Percentiles rank a stretch among this genome's conserved stretches.
phyloP scores from a whole-genome alignment of 2,888 invertebrate genomes.

The Silvanus unidentatus region DNA sequence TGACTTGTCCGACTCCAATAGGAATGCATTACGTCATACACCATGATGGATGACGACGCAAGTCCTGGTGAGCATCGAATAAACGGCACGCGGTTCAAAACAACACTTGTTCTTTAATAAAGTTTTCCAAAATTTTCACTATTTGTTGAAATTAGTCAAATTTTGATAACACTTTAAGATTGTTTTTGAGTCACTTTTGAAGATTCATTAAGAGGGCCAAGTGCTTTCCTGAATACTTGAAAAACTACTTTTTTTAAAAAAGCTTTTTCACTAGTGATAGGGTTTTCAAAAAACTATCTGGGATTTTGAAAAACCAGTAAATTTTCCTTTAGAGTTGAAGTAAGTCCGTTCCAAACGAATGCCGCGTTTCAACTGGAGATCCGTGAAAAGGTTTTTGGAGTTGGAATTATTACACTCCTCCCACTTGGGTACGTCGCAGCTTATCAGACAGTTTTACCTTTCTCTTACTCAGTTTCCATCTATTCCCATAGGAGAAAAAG shows the following conservation, averaged over 20 bases:
- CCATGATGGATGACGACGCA: conserved; percentile 55
- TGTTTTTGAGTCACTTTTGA: too few relatives aligned
- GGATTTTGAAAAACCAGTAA: too few relatives aligned
- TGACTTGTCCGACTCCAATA: conserved; percentile 52
- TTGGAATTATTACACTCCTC: conserved; percentile 40
- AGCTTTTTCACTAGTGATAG: too few relatives aligned
- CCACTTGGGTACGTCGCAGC: conserved; percentile 40
- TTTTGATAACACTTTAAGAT: too few relatives aligned
- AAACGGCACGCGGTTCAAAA: conserved; percentile 28
- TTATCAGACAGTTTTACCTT: conserved; percentile 38
- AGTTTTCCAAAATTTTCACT: conserved; percentile 1
- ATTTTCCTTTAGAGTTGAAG: too few relatives aligned
- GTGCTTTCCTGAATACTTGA: too few relatives aligned
- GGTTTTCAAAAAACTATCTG: too few relatives aligned
- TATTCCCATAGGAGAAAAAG: conserved; percentile 33
- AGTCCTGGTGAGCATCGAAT: conserved; percentile 26
- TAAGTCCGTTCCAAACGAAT: conserved; percentile 10
- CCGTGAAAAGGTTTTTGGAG: conserved; percentile 33
- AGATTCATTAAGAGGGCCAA: too few relatives aligned
- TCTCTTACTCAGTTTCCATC: conserved; percentile 30
- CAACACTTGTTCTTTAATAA: conserved; percentile 1
- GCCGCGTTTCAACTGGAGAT: conserved; percentile 36
- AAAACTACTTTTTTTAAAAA: too few relatives aligned
- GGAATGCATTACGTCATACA: conserved; percentile 47
- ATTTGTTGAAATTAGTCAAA: too few relatives aligned